Percentiles rank a stretch among this genome's conserved stretches.
Conservation (phyloP, 2,888 invertebrate species). For the Stratiomys singularior region DNA sequence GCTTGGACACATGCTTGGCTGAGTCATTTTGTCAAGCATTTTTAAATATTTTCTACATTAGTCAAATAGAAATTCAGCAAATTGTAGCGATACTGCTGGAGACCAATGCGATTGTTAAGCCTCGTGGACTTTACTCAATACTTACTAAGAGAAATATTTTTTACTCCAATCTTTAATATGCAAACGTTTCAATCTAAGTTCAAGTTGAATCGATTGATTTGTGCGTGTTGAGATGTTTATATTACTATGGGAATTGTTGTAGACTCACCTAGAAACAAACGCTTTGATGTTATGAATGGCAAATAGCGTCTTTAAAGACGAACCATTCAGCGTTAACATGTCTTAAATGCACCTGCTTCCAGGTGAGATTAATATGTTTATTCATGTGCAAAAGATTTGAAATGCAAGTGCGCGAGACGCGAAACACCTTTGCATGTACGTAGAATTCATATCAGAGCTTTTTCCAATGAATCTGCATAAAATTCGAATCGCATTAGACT, state of each 20-base stretch:
- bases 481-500: no score
- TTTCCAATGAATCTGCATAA: no score
- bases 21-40: no score
- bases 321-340: no score
- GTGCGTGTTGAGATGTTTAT: background rate
- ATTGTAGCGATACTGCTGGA: background rate
- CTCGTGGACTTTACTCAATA: background rate
- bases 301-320: background rate
- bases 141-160: background rate
- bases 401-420: no score
- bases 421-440: no score
- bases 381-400: no score
- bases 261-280: background rate
- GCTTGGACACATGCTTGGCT: background rate
- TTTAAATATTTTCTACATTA: background rate
- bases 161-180: background rate
- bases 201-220: background rate
- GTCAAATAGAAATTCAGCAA: constrained; percentile 11
- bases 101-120: background rate
- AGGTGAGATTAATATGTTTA: no score
- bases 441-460: no score
- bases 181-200: background rate
- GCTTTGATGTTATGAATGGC: background rate
- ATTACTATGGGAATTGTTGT: background rate
- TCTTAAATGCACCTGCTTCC: no score